Base-by-base conservation (phyloP, 2,888 invertebrate species). In the Micoletzkya japonica region DNA sequence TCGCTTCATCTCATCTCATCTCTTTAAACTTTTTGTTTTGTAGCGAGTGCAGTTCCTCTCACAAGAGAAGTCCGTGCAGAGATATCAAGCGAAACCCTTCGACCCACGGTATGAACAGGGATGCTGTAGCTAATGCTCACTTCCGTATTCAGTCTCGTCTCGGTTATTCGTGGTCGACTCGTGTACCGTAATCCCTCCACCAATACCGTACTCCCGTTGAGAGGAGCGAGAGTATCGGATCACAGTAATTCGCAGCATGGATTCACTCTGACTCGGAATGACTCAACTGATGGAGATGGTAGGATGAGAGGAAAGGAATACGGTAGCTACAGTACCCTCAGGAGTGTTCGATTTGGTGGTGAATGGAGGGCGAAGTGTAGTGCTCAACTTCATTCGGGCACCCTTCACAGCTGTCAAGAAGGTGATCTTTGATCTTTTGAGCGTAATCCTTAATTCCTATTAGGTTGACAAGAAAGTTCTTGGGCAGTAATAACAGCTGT, bases 131-230 rank as follows among this genome's bases (percentile, higher is more conserved):
- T 39, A 10, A 7, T 10, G 39, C 39, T 39, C 10, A 39, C 17
- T 39, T 7, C 44, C 52, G 24, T 52, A 89, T 89, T 89, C 91
- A 98, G 97, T 89, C 94, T 96, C 87, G 96, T 95, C 85, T 94
- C 97, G 86, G 96, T 98, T 87, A 94, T 98, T 90, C 91, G 97
- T 86, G 98, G 98, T 81, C 93, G 93, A 89, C 95, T 98, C 86
- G 91, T 95, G 81, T 78, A 75, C 75, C 57, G 68, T 36, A 36
- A 57, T 68, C 68, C 39, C 20, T 30, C 49, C 2, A 49, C 57
- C 92, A 94, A 74, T 91, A 92, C 73, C 2, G 44, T 14, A 94
- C 95, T 88, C 94, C 95, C 96, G 80, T 92, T 99, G 88, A 92
- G 94, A 86, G 97, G 97, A 86, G 95, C 98, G 86, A 90, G 96